Conservation (phyloP, 2,888 invertebrate species). For the Ommatoiulus sabulosus region DNA sequence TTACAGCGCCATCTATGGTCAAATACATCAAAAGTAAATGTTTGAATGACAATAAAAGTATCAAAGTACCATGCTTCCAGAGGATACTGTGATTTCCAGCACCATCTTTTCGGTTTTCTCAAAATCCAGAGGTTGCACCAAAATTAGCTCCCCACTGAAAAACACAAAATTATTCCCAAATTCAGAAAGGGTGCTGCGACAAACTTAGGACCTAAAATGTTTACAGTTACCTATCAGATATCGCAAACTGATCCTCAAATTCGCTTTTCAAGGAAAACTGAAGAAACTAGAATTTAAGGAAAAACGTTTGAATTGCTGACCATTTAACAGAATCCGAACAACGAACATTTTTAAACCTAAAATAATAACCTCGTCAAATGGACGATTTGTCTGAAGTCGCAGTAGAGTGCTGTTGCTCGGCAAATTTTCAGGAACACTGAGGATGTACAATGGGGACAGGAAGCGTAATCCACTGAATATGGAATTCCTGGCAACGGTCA, state of each 20-base stretch:
- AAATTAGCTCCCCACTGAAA: slow-evolving; percentile 79
- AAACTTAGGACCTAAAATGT: neutral
- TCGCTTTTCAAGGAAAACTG: slow-evolving; percentile 54
- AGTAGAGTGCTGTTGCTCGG: slow-evolving; percentile 80
- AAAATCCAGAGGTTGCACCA: slow-evolving; percentile 82
- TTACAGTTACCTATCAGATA: slow-evolving; percentile 55
- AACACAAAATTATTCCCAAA: neutral
- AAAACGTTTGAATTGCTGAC: neutral
- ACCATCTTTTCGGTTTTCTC: slow-evolving; percentile 77
- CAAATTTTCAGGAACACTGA: slow-evolving; percentile 81
- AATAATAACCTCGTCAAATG: slow-evolving; percentile 70
- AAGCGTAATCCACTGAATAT: slow-evolving; percentile 75
- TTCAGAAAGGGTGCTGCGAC: neutral
- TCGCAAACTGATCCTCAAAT: slow-evolving; percentile 56
- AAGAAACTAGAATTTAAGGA: slow-evolving; percentile 54
- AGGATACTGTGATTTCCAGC: slow-evolving; percentile 85
- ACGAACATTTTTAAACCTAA: neutral
- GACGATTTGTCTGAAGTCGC: slow-evolving; percentile 76
- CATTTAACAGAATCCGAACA: neutral
- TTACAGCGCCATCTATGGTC: no score
- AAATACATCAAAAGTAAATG: no score
- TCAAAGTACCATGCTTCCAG: slow-evolving; percentile 75
- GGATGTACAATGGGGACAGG: slow-evolving; percentile 77
- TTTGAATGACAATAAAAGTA: no score
- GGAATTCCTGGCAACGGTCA: slow-evolving; percentile 76